Base-by-base conservation (phyloP, 2,888 invertebrate genomes). In the Drepanosiphum platanoidis region DNA sequence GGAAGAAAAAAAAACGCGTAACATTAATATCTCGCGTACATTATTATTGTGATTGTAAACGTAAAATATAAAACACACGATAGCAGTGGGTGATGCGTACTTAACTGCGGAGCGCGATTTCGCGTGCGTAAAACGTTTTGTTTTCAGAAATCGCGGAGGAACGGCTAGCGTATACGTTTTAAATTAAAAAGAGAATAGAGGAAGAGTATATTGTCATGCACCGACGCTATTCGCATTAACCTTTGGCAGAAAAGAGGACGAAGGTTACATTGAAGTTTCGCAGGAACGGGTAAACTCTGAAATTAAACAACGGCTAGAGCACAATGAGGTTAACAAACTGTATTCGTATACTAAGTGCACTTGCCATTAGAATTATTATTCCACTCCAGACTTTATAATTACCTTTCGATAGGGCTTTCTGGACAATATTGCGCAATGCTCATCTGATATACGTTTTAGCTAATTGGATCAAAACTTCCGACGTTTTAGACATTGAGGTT, bases 301-400 rank as follows among this genome's bases (percentile, higher is more conserved):
- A 77, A 61, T 39, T 70, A 70, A 70, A 70, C 39, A 36, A 34
- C 18, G 15, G 15, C 0, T 27, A 3, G 1, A 27, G 0, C 1
- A 42, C 22, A 61, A 27, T 27, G 13, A 61, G 27, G 75, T 42
- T 32, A 42, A 42, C 42, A 32, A 78, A 22, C 11, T 22, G 42
- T 22, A 22, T 22, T 72, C 13, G 13, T 11, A 4, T 32, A 13
- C 30, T 13, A 64, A 42, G 66, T 11, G 66, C 22, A 11, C 5
- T 32, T 78, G n/a, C 42, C 30, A 42, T 77, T 77, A 27, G n/a
- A 8, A 36, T 61, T 77, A 36, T n/a, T 27, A 75, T 11, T 34
- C 58, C 13, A 27, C n/a, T 1, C 1, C 34, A 13, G 1, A 15
- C n/a, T 46, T 52, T 71, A n/a, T n/a, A n/a, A n/a, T 52, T 18